Conservation (phyloP, 2,888 invertebrate genomes). For the Cybosia mesomella region DNA sequence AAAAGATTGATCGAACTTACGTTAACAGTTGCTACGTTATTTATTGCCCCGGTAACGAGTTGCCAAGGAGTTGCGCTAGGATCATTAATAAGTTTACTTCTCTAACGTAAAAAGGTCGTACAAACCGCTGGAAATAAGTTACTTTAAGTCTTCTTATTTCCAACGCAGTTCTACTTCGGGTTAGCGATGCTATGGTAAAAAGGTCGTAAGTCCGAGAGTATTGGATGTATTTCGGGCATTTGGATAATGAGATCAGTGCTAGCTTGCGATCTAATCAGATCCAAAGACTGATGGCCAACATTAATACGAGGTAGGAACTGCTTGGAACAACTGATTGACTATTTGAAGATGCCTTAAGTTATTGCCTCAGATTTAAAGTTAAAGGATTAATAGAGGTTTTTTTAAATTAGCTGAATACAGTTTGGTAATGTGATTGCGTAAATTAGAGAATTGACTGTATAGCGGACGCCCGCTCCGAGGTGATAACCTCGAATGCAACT, state of each 20-base stretch:
- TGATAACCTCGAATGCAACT: too few relatives aligned
- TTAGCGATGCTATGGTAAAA: slow-evolving; percentile 42
- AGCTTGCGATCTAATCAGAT: slow-evolving; percentile 72
- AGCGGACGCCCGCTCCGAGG: too few relatives aligned
- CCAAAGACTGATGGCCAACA: slow-evolving; percentile 72
- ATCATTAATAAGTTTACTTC: slow-evolving; percentile 74
- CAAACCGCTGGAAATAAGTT: slow-evolving; percentile 44
- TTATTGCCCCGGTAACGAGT: slow-evolving; percentile 76
- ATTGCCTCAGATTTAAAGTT: slow-evolving; percentile 26
- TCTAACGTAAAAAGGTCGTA: slow-evolving; percentile 60
- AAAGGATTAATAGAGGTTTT: slow-evolving; percentile 8
- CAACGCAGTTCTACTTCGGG: slow-evolving; percentile 39
- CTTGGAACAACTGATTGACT: slow-evolving; percentile 70
- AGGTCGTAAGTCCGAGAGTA: slow-evolving; percentile 52
- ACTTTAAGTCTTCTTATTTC: slow-evolving; percentile 55
- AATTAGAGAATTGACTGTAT: neutral
- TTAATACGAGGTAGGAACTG: slow-evolving; percentile 71
- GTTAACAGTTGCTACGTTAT: slow-evolving; percentile 68
- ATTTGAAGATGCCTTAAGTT: slow-evolving; percentile 46
- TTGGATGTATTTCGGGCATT: slow-evolving; percentile 50
- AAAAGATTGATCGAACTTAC: slow-evolving; percentile 65
- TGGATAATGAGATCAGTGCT: slow-evolving; percentile 36
- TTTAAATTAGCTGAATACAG: neutral
- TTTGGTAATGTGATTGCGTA: neutral
- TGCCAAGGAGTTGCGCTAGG: slow-evolving; percentile 68